These are phyloP conservation scores for Trichoplusia ni DNA, from an alignment of 1,140 invertebrate genomes.

Conservation along the genomic window DNA sequence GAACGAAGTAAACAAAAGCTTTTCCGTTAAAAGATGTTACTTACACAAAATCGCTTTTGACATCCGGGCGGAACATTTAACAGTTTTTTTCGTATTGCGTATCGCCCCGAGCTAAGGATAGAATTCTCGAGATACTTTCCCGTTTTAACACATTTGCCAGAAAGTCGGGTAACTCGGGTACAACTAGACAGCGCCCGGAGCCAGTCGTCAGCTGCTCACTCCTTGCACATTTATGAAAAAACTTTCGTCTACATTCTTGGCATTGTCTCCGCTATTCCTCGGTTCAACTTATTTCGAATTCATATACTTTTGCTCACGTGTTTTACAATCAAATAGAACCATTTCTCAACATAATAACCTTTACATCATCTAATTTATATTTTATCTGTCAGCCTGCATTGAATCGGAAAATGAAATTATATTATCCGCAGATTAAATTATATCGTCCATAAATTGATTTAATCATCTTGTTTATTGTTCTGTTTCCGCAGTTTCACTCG, in stretches of 20 bases:
- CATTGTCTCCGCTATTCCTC: conserved; percentile 55
- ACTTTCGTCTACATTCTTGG: conserved; percentile 73
- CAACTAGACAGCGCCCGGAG: conserved; percentile 49
- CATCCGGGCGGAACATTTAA: conserved; percentile 45
- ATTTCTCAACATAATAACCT: not conserved
- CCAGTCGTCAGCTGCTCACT: conserved; percentile 70
- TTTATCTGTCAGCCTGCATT: not conserved
- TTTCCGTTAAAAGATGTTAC: conserved; percentile 15
- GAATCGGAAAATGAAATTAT: not conserved
- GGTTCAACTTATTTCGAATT: conserved; percentile 57
- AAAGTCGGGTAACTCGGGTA: conserved; percentile 48
- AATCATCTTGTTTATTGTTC: not conserved
- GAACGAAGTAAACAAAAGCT: not conserved
- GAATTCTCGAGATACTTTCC: conserved; percentile 74
- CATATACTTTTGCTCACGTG: conserved; percentile 2
- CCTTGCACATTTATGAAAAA: conserved; percentile 78
- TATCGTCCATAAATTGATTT: not conserved
- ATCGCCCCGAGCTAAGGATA: conserved; percentile 63
- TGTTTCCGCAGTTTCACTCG: not conserved
- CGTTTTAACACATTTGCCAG: conserved; percentile 77
- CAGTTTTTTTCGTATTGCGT: conserved; percentile 60
- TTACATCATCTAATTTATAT: conserved; percentile 2
- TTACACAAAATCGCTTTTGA: conserved; percentile 14
- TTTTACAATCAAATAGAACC: conserved; percentile 44
- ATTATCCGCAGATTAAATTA: not conserved